These are phyloP conservation scores for Stichopus horrens DNA, from an alignment of 53 echinoderm and acorn worm species.

Conservation along the genomic window DNA sequence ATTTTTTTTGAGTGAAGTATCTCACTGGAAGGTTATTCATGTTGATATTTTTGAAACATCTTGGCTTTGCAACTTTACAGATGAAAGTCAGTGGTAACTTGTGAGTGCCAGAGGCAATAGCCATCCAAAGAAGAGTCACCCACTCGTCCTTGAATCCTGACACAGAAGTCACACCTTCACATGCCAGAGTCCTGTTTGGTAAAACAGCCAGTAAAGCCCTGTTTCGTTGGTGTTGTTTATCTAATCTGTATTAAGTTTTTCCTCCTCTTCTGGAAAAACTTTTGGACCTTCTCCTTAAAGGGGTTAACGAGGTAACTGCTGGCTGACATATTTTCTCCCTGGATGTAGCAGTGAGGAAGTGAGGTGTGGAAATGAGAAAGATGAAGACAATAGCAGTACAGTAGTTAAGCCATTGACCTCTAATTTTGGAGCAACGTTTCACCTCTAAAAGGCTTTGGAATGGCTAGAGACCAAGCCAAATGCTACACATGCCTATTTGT, in stretches of 20 bases:
- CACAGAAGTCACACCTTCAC: slow-evolving; percentile 33
- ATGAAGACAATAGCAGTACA: no score
- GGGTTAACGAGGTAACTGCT: not conserved
- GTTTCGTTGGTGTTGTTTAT: slow-evolving; percentile 62
- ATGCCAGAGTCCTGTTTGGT: slow-evolving; percentile 42
- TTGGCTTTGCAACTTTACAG: slow-evolving; percentile 37
- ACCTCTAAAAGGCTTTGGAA: no score
- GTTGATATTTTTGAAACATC: slow-evolving; percentile 32
- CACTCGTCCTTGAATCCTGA: slow-evolving; percentile 57
- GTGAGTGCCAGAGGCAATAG: slow-evolving; percentile 48
- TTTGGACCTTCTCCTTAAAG: not conserved
- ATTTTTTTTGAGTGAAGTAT: no score
- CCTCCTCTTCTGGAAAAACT: not conserved
- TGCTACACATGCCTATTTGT: no score
- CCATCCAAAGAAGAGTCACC: slow-evolving; percentile 49
- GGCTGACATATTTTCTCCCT: not conserved
- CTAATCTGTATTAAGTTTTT: not conserved
- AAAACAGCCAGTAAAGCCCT: slow-evolving; percentile 50
- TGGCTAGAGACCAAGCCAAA: no score
- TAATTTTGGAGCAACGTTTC: no score
- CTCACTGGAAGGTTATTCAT: no score
- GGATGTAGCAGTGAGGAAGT: not conserved
- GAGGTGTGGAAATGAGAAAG: no score
- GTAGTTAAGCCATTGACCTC: no score
- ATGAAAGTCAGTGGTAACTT: slow-evolving; percentile 39